Conservation (phyloP, 2,113 vertebrate genomes). For the Syngnathus scovelli region DNA sequence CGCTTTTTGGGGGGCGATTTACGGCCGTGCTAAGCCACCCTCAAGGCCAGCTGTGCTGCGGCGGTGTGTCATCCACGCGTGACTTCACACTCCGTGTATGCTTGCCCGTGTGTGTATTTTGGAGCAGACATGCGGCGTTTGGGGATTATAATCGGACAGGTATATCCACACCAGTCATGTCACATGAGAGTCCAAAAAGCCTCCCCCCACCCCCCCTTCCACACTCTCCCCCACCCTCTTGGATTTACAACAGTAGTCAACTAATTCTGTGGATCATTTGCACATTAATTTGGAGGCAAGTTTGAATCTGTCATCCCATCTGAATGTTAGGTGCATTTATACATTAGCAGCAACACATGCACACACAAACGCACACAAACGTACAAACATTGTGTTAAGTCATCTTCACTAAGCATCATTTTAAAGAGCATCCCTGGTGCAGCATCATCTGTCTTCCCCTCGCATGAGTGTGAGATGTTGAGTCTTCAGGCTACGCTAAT, state of each 20-base stretch:
- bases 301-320: background rate
- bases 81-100: conserved; percentile 50
- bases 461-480: conserved; percentile 34
- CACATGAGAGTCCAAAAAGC: background rate
- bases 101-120: conserved; percentile 7
- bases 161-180: conserved; percentile 4
- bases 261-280: background rate
- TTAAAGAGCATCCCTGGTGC: background rate
- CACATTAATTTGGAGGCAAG: conserved; percentile 1
- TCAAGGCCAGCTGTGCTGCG: conserved; percentile 22
- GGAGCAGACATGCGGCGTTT: background rate
- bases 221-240: background rate
- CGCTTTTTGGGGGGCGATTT: conserved; percentile 4
- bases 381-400: background rate
- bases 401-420: background rate
- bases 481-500: conserved; percentile 45
- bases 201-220: background rate
- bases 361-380: background rate
- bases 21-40: conserved; percentile 11
- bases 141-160: background rate
- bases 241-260: background rate
- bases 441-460: conserved; percentile 14
- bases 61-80: conserved; percentile 49
- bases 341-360: background rate
- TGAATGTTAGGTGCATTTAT: background rate